Evolutionary conservation across 2,113 vertebrate species (phyloP).

Genomic region (Trinectes maculatus): DNA sequence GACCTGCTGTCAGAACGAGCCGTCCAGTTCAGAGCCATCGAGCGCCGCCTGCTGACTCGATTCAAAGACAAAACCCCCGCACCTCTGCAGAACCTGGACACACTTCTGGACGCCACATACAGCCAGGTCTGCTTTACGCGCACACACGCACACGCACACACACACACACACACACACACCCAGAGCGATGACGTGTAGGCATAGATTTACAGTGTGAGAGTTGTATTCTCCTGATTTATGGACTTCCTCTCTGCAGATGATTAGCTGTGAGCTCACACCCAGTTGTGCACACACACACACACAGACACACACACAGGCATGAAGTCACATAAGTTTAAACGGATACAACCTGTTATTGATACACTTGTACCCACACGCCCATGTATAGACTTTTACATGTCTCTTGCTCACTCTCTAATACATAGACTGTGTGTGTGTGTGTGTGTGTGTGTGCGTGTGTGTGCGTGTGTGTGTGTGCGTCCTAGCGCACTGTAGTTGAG

Average conservation of each 20-base stretch:
- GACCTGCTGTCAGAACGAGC: constrained; percentile 93
- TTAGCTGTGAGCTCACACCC: constrained; percentile 69
- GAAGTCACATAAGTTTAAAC: constrained; percentile 25
- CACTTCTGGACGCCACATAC: constrained; percentile 93
- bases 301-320: neutral
- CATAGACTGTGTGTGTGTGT: no score
- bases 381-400: neutral
- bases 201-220: constrained; percentile 67
- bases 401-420: no score
- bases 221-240: constrained; percentile 66
- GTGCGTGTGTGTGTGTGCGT: constrained; percentile 3
- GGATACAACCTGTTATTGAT: constrained; percentile 18
- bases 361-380: constrained; percentile 3
- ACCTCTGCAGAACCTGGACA: constrained; percentile 95
- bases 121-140: constrained; percentile 86
- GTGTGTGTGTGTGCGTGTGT: neutral
- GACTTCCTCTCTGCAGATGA: constrained; percentile 69
- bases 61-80: constrained; percentile 98
- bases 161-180: constrained; percentile 7
- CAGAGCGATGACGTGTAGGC: constrained; percentile 49
- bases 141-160: constrained; percentile 5
- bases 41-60: constrained; percentile 90
- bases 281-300: constrained; percentile 14
- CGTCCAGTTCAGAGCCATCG: constrained; percentile 94
- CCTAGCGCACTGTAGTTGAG: constrained; percentile 13